These are phyloP conservation scores for Kradibia gibbosae DNA, from an alignment of 1,140 invertebrate species.

Conservation along the genomic window DNA sequence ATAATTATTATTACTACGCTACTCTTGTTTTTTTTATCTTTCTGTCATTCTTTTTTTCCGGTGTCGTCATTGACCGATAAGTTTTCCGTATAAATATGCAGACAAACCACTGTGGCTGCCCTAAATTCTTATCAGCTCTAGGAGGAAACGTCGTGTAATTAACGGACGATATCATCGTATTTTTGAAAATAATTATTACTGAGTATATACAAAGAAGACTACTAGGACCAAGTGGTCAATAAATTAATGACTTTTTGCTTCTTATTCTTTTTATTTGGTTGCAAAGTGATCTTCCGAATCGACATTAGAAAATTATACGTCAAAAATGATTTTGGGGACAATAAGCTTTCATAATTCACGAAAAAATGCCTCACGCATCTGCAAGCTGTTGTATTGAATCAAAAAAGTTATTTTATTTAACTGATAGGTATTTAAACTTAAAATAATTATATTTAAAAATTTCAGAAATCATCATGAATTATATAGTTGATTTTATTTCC, in stretches of 20 bases:
- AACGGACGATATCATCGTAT: neutral
- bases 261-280: neutral
- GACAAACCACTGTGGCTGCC: conserved; percentile 37
- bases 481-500: neutral
- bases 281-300: neutral
- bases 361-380: too few species aligned
- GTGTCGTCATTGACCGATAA: conserved; percentile 17
- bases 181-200: neutral
- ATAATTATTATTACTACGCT: conserved; percentile 34
- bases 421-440: too few species aligned
- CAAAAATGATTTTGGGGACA: too few species aligned
- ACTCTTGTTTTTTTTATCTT: neutral
- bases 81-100: conserved; percentile 51
- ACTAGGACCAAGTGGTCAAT: neutral
- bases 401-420: too few species aligned
- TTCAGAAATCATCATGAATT: neutral
- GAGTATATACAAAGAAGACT: conserved; percentile 9
- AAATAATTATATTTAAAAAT: too few species aligned
- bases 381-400: too few species aligned
- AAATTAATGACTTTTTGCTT: neutral
- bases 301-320: too few species aligned
- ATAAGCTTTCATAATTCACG: too few species aligned
- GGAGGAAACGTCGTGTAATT: conserved; percentile 44
- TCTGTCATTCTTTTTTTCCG: conserved; percentile 35
- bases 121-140: conserved; percentile 50